Base-by-base conservation (phyloP, 2,113 vertebrate species). In the Hydrochoerus hydrochaeris region DNA sequence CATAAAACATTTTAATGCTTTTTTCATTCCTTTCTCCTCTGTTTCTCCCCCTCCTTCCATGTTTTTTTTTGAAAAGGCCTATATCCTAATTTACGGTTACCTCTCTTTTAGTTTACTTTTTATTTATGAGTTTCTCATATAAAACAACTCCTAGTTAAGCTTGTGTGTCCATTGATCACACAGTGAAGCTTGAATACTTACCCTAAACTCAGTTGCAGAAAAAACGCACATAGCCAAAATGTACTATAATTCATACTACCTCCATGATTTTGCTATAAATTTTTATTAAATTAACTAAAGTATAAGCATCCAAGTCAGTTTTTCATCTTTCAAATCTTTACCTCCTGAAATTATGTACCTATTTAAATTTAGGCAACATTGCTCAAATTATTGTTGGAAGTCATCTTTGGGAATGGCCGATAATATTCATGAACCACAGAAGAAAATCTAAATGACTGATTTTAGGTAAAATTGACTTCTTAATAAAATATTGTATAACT, bases 261-360 rank as follows among this genome's bases (percentile, higher is more conserved):
- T 30, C 4, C 4, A 30, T 44, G 19, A 10, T 83, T 95, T 93
- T 80, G 24, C 44, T 67, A 32, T 80, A 71, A 82, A 60, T 20
- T 52, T 92, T 90, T 78, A 89, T 52, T 67, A 94, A 86, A 52
- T 86, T 13, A 89, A 82, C 44, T 58, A 91, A 96, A 92, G 57
- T 30, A 1, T 44, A 73, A 90, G 67, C 1, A 89, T 85, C 1
- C 19, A 35, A 41, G 24, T 62, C 52, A 63, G 0, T 35, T 84
- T 95, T 80, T 52, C 11, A 80, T 28, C 30, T 88, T 41, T 85
- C 1, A 85, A 90, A 44, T 82, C 3, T 71, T 95, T 2, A 49
- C 20, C 20, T 58, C 30, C 30, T 73, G 75, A 81, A 35, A n/a
- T 46, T 71, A 86, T 57, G 19, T 3, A 46, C 5, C 14, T 88